These are phyloP conservation scores for Frieseomelitta varia DNA, from an alignment of 1,140 invertebrate genomes.

Conservation along the genomic window DNA sequence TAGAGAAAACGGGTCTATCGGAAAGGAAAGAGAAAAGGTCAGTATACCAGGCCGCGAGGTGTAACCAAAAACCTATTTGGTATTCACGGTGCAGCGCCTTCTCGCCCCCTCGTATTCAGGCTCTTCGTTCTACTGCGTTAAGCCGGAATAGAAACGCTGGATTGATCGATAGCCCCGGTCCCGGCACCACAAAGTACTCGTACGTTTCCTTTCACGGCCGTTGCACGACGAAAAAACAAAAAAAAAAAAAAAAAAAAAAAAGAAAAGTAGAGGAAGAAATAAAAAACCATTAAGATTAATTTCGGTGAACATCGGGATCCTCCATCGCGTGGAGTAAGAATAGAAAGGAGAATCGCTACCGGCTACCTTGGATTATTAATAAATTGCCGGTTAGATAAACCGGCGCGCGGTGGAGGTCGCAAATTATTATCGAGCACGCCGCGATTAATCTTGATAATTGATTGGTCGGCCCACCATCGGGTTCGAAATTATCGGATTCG, in stretches of 20 bases:
- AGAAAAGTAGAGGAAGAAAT: no score
- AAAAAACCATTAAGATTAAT: background rate
- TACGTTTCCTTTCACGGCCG: constrained; percentile 39
- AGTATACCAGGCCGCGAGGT: constrained; percentile 49
- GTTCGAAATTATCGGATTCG: constrained; percentile 20
- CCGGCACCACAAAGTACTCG: constrained; percentile 30
- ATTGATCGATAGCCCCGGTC: constrained; percentile 50
- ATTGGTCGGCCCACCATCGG: constrained; percentile 18
- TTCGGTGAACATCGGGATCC: background rate
- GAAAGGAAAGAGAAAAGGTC: constrained; percentile 35
- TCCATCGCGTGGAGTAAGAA: background rate
- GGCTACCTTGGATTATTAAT: constrained; percentile 28
- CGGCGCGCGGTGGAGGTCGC: background rate
- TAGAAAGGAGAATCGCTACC: background rate
- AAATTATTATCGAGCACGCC: constrained; percentile 45
- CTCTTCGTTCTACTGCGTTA: constrained; percentile 54
- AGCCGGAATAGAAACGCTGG: constrained; percentile 52
- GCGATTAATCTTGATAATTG: constrained; percentile 63
- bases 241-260: no score
- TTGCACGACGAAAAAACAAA: constrained; percentile 3
- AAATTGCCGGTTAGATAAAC: constrained; percentile 53
- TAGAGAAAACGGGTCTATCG: constrained; percentile 33
- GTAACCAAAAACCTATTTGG: constrained; percentile 63
- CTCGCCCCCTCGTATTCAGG: constrained; percentile 46
- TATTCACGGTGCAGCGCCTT: constrained; percentile 65